A percentile compares a stretch with the other conserved stretches of the same genome.
Conservation (phyloP, 2,888 invertebrate genomes). For the Agriotes lineatus region DNA sequence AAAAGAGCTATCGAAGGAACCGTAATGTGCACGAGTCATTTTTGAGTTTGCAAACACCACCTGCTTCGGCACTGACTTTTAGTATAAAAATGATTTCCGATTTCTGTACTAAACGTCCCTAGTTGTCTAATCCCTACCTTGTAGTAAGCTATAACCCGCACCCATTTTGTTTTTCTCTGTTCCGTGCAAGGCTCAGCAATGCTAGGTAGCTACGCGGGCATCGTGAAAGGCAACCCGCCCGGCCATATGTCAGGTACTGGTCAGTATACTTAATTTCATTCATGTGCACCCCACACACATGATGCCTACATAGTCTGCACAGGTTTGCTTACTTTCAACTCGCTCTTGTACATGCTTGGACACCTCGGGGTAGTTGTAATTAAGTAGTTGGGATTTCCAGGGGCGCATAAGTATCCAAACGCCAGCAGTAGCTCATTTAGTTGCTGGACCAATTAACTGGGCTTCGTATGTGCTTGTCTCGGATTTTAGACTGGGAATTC, state of each 20-base stretch:
- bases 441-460: too few relatives aligned
- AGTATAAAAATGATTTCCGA: not conserved
- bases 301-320: not conserved
- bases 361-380: not conserved
- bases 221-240: constrained; percentile 87
- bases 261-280: constrained; percentile 64
- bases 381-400: not conserved
- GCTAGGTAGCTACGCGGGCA: constrained; percentile 87
- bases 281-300: constrained; percentile 27
- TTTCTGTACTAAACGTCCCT: constrained; percentile 16
- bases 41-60: not conserved
- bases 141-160: constrained; percentile 60
- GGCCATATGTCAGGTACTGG: constrained; percentile 89
- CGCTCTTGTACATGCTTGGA: not conserved
- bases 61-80: not conserved
- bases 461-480: too few relatives aligned
- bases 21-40: too few relatives aligned
- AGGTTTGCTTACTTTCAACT: not conserved
- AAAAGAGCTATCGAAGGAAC: too few relatives aligned
- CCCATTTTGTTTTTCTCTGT: constrained; percentile 62
- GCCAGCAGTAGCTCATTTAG: too few relatives aligned
- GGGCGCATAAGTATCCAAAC: too few relatives aligned
- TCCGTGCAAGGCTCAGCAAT: constrained; percentile 66
- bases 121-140: constrained; percentile 48
- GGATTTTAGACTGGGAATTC: too few relatives aligned